A percentile compares a stretch with the other conserved stretches of the same genome.
Evolutionary conservation across 2,888 invertebrate species (phyloP).

Genomic region (Coenonympha arcania): DNA sequence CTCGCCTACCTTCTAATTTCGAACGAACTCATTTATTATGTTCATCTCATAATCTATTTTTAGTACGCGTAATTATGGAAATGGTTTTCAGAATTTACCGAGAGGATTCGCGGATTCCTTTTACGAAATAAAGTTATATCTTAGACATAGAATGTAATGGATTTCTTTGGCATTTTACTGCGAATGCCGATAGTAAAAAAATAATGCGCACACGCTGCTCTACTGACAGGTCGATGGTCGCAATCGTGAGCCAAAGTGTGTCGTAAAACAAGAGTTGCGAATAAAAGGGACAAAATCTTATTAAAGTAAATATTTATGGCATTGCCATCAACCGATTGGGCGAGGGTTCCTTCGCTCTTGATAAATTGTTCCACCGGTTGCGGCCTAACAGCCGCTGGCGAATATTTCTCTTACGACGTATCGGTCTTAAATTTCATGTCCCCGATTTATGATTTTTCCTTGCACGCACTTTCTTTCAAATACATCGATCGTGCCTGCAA

Average conservation of each 20-base stretch:
- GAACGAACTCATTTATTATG: conserved; percentile 17
- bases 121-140: conserved; percentile 7
- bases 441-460: conserved; percentile 50
- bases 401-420: conserved; percentile 61
- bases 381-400: conserved; percentile 57
- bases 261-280: conserved; percentile 65
- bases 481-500: not conserved
- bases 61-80: conserved; percentile 9
- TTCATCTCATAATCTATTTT: conserved; percentile 16
- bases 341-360: conserved; percentile 66
- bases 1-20: conserved; percentile 13
- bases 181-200: conserved; percentile 51
- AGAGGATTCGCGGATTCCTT: not conserved
- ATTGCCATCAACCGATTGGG: conserved; percentile 71
- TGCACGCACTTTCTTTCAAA: not conserved
- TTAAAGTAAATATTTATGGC: conserved; percentile 75
- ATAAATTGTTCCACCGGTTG: conserved; percentile 67
- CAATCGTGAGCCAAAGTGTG: conserved; percentile 60
- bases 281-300: conserved; percentile 72
- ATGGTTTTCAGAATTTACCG: conserved; percentile 2
- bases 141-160: conserved; percentile 13
- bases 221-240: conserved; percentile 38
- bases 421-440: conserved; percentile 55
- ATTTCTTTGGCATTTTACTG: conserved; percentile 45
- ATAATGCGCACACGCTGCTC: conserved; percentile 54